Evolutionary conservation across 2,888 invertebrate species (phyloP).

Genomic region (Bellardia pandia): DNA sequence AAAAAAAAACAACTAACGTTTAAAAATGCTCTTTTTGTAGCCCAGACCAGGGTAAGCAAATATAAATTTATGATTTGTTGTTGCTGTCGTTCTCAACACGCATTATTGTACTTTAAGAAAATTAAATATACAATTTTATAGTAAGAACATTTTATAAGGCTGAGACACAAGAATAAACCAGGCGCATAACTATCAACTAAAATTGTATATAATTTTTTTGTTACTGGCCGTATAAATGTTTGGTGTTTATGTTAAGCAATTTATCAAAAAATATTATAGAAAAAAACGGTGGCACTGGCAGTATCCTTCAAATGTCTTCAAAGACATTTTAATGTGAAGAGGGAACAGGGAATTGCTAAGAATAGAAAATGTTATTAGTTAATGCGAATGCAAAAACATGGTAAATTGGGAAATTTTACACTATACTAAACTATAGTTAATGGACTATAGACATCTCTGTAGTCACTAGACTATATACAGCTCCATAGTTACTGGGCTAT

Average conservation of each 20-base stretch:
- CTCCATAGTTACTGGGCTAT: too few species aligned
- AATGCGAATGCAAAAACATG: too few species aligned
- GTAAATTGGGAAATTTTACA: too few species aligned
- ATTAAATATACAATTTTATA: slow-evolving; percentile 58
- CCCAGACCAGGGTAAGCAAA: slow-evolving; percentile 7
- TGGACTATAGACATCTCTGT: too few species aligned
- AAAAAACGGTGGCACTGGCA: background rate
- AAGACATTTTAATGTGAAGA: background rate
- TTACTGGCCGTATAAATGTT: slow-evolving; percentile 64
- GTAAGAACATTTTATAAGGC: slow-evolving; percentile 1
- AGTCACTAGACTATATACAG: too few species aligned
- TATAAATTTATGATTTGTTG: slow-evolving; percentile 57
- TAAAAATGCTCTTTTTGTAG: slow-evolving; percentile 40
- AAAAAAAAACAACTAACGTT: background rate
- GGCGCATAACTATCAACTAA: slow-evolving; percentile 56
- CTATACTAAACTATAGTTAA: too few species aligned
- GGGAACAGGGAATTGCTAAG: too few species aligned
- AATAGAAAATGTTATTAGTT: too few species aligned
- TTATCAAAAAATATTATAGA: slow-evolving; percentile 55
- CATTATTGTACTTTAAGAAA: slow-evolving; percentile 65
- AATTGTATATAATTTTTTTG: slow-evolving; percentile 65
- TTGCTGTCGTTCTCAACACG: slow-evolving; percentile 55
- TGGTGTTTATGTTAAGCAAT: slow-evolving; percentile 68
- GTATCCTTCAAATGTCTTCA: background rate
- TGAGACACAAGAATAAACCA: slow-evolving; percentile 33